Conservation (phyloP, 2,797 vertebrate species). For the Anisognathus igniventris region DNA sequence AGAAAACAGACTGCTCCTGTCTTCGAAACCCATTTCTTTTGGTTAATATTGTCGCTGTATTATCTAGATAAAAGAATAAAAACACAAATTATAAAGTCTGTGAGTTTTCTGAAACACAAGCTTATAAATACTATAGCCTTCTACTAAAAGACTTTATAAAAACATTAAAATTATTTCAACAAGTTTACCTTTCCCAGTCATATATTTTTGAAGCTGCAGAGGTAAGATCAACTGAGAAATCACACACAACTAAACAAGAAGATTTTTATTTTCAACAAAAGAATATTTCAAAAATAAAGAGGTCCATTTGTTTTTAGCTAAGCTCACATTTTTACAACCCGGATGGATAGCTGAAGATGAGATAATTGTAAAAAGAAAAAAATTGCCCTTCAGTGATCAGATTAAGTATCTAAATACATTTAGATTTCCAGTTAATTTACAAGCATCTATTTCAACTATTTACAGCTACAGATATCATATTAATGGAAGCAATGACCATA, state of each 20-base stretch:
- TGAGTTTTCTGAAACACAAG: background rate
- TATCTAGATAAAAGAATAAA: slow-evolving; percentile 78
- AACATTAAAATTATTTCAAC: background rate
- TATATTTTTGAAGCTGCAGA: background rate
- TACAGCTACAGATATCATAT: background rate
- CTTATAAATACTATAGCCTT: background rate
- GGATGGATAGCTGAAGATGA: background rate
- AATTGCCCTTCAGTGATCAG: background rate
- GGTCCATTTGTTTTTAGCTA: background rate
- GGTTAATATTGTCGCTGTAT: slow-evolving; percentile 89
- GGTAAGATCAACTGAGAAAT: background rate
- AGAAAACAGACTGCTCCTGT: slow-evolving; percentile 88
- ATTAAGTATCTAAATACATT: background rate
- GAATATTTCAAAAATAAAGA: background rate
- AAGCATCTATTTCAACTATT: background rate
- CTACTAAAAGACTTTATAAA: background rate
- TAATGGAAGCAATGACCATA: background rate
- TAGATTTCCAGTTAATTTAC: background rate
- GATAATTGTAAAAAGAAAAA: background rate
- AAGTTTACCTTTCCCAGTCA: background rate
- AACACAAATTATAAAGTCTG: background rate
- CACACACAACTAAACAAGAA: background rate
- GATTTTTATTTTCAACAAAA: background rate
- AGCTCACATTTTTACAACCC: background rate
- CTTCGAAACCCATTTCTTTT: slow-evolving; percentile 86